phyloP scores from a whole-genome alignment of 2,888 invertebrate genomes.

The Leucania comma region DNA sequence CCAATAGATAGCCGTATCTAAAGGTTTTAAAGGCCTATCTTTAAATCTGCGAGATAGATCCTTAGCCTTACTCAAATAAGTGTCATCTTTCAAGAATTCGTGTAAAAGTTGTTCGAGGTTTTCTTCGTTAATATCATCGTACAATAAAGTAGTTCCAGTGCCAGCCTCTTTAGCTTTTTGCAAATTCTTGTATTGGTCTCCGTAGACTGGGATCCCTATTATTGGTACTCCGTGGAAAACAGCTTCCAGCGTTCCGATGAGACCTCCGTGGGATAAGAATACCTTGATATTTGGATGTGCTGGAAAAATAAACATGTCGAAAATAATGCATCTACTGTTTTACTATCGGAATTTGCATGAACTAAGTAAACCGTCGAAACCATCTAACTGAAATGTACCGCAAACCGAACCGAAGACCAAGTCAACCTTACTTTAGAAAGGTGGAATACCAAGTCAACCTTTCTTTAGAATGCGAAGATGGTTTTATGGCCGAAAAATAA shows the following conservation, averaged over 20 bases:
- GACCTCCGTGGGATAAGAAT: conserved; percentile 18
- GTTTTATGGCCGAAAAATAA: too few relatives aligned
- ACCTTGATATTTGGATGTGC: conserved; percentile 23
- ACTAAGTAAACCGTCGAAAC: too few relatives aligned
- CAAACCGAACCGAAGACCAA: too few relatives aligned
- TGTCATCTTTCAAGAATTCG: conserved; percentile 22
- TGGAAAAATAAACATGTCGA: neutral
- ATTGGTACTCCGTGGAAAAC: conserved; percentile 23
- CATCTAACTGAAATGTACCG: too few relatives aligned
- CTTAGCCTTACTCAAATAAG: conserved; percentile 19
- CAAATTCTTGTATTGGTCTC: conserved; percentile 20
- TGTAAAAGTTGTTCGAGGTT: conserved; percentile 8
- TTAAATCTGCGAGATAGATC: conserved; percentile 20
- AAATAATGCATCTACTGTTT: too few relatives aligned
- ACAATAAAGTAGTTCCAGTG: conserved; percentile 4
- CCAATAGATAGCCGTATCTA: conserved; percentile 16
- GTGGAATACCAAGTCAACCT: too few relatives aligned
- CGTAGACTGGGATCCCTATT: conserved; percentile 18
- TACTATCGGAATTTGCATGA: too few relatives aligned
- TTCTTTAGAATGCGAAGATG: too few relatives aligned
- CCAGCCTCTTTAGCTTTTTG: conserved; percentile 18
- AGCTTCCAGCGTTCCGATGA: conserved; percentile 18
- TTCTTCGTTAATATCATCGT: conserved; percentile 26
- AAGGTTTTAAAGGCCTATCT: conserved; percentile 14
- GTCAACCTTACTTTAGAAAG: too few relatives aligned